Percentiles rank a stretch among this genome's conserved stretches.
Evolutionary conservation across 2,797 vertebrate species (phyloP).

Genomic region (Emydoidea blandingii): DNA sequence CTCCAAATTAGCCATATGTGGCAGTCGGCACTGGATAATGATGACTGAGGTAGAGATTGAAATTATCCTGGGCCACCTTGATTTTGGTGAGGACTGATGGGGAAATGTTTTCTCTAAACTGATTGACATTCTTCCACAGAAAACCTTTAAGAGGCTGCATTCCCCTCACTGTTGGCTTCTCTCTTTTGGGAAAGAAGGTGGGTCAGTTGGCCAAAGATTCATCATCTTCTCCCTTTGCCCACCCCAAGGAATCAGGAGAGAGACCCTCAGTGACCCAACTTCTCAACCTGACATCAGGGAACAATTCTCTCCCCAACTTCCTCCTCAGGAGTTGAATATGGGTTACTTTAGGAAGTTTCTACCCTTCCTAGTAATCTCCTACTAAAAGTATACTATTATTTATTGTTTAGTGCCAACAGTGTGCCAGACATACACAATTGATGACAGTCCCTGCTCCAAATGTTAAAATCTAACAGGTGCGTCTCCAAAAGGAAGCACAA

Average conservation of each 20-base stretch:
- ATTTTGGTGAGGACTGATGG: background rate
- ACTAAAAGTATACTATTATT: background rate
- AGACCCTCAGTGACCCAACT: background rate
- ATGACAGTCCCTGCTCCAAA: background rate
- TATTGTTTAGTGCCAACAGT: background rate
- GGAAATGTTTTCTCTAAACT: background rate
- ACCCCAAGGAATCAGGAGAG: background rate
- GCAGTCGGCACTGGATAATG: background rate
- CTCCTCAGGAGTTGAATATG: background rate
- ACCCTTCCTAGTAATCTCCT: background rate
- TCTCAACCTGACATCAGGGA: background rate
- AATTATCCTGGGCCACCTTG: background rate
- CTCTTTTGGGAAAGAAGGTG: background rate
- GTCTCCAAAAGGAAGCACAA: background rate
- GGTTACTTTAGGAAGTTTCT: background rate
- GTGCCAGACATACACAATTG: background rate
- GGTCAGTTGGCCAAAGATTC: background rate
- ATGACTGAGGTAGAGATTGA: background rate
- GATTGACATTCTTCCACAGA: background rate
- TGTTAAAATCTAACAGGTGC: background rate
- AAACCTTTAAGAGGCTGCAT: background rate
- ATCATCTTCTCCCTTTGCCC: background rate
- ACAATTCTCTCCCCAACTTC: background rate
- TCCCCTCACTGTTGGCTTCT: background rate
- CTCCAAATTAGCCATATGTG: background rate